Evolutionary conservation across 2,797 vertebrate genomes (phyloP).

Genomic region (Triplophysa bombifrons): DNA sequence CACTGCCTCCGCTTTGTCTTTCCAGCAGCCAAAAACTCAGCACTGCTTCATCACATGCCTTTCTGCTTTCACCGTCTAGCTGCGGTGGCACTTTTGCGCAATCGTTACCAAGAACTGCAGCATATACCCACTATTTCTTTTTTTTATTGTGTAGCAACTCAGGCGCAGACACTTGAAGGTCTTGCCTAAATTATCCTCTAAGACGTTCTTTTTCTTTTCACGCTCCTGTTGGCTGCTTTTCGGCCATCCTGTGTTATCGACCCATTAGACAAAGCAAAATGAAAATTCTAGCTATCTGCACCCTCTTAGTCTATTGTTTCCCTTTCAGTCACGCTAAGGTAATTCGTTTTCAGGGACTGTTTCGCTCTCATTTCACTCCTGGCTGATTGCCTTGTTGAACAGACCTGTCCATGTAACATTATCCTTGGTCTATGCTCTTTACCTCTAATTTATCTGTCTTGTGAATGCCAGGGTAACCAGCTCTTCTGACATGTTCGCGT

Average conservation of each 20-base stretch:
- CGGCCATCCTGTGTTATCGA: slow-evolving; percentile 36
- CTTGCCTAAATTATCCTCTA: slow-evolving; percentile 16
- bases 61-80: slow-evolving; percentile 5
- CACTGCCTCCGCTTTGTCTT: slow-evolving; percentile 27
- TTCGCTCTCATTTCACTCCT: slow-evolving; percentile 12
- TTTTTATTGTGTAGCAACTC: not conserved
- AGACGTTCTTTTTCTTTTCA: slow-evolving; percentile 36
- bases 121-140: not conserved
- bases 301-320: slow-evolving; percentile 47
- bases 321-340: slow-evolving; percentile 39
- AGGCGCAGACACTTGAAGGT: slow-evolving; percentile 13
- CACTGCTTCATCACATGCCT: slow-evolving; percentile 37
- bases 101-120: slow-evolving; percentile 27
- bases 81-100: slow-evolving; percentile 18
- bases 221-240: slow-evolving; percentile 37
- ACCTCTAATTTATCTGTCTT: slow-evolving; percentile 46
- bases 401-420: slow-evolving; percentile 47
- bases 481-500: slow-evolving; percentile 14
- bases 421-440: slow-evolving; percentile 42
- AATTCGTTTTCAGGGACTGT: slow-evolving; percentile 47
- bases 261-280: slow-evolving; percentile 49
- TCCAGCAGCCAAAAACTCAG: slow-evolving; percentile 25
- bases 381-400: slow-evolving; percentile 16
- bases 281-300: slow-evolving; percentile 41
- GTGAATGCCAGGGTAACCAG: slow-evolving; percentile 36